Conservation (phyloP, 2,113 vertebrate species). For the Capricornis sumatraensis region DNA sequence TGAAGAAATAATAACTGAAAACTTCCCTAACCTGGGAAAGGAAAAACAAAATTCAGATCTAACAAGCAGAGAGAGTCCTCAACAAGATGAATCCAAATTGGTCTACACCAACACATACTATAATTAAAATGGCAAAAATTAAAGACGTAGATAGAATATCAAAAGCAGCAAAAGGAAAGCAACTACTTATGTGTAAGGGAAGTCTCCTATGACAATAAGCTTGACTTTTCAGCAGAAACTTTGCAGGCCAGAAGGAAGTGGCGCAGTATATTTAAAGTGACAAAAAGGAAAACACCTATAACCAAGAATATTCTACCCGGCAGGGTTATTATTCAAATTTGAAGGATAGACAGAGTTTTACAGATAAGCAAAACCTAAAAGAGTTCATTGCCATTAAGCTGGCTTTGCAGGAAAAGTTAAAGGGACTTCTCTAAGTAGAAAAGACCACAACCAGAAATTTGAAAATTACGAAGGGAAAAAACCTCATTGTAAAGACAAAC, state of each 20-base stretch:
- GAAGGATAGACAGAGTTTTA: background rate
- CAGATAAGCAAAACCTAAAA: background rate
- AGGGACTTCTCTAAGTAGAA: background rate
- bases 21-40: background rate
- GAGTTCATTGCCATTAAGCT: background rate
- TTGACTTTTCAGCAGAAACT: background rate
- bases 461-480: background rate
- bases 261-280: background rate
- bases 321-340: background rate
- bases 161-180: background rate
- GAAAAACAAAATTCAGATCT: background rate
- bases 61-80: background rate
- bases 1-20: background rate
- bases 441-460: background rate
- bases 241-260: background rate
- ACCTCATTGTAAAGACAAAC: background rate
- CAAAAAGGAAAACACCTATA: background rate
- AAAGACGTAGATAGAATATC: background rate
- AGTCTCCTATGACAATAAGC: background rate
- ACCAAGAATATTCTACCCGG: background rate
- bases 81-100: background rate
- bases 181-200: background rate
- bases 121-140: background rate
- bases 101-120: background rate
- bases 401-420: background rate